Evolutionary conservation across 2,888 invertebrate species (phyloP).

Genomic region (Zygaena filipendulae): DNA sequence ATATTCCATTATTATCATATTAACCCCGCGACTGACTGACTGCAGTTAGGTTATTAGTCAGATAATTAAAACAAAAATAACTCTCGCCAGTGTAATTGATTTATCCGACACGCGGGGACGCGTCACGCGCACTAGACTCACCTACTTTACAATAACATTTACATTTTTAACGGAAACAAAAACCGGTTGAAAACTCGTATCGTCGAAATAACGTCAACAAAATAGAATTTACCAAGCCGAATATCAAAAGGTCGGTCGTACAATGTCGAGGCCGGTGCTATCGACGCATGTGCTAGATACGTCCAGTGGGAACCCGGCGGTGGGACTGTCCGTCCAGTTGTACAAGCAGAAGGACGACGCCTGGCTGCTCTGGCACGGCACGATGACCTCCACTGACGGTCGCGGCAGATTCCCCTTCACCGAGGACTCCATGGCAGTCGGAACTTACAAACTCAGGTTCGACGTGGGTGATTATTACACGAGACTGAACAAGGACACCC

Average conservation of each 20-base stretch:
- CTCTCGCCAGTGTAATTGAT: slow-evolving; percentile 2
- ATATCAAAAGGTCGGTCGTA: too few relatives aligned
- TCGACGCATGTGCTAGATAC: slow-evolving; percentile 83
- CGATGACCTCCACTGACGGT: slow-evolving; percentile 73
- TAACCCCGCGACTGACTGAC: too few relatives aligned
- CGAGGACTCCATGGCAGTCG: slow-evolving; percentile 68
- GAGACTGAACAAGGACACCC: slow-evolving; percentile 64
- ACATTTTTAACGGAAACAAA: too few relatives aligned
- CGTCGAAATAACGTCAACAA: too few relatives aligned
- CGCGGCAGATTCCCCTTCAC: slow-evolving; percentile 72
- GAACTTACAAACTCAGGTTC: slow-evolving; percentile 80
- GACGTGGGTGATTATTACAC: slow-evolving; percentile 79
- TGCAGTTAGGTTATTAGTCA: too few relatives aligned
- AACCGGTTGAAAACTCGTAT: too few relatives aligned
- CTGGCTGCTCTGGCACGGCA: slow-evolving; percentile 76
- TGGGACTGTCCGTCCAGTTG: slow-evolving; percentile 73
- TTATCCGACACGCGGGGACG: slow-evolving; percentile 29
- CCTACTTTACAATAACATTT: too few relatives aligned
- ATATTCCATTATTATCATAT: too few relatives aligned
- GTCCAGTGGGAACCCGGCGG: slow-evolving; percentile 73
- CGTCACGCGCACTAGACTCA: slow-evolving; percentile 14
- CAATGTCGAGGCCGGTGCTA: slow-evolving; percentile 68
- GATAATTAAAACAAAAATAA: too few relatives aligned
- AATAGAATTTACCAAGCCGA: not conserved
- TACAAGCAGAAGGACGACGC: slow-evolving; percentile 72